A percentile compares a stretch with the other conserved stretches of the same genome.
These are phyloP conservation scores for Lepidocolaptes lacrymiger DNA, from an alignment of 2,797 vertebrate species.

Conservation along the genomic window DNA sequence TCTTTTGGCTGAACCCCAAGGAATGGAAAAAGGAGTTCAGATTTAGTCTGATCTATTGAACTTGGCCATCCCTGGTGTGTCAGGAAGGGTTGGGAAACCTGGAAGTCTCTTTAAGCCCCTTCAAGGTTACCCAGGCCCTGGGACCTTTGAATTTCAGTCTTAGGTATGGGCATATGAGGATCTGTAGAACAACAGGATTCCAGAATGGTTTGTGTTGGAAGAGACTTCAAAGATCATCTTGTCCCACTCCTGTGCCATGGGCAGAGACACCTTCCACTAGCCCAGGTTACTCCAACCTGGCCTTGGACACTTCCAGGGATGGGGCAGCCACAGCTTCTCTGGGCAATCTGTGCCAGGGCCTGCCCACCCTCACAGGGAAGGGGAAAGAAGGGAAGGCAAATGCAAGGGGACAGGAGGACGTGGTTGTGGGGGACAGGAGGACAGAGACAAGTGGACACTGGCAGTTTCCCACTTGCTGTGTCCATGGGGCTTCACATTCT, in stretches of 20 bases:
- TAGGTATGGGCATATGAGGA: background rate
- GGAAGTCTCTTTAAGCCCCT: background rate
- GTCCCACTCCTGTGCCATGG: background rate
- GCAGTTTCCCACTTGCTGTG: background rate
- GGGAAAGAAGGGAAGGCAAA: background rate
- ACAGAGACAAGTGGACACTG: background rate
- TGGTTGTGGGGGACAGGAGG: background rate
- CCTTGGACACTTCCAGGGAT: background rate
- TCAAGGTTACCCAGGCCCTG: background rate
- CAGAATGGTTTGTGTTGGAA: background rate
- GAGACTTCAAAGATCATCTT: too few species aligned
- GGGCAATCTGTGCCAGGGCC: background rate
- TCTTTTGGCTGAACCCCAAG: background rate
- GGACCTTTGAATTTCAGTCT: background rate
- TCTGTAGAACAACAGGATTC: too few species aligned
- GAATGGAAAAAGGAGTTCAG: background rate
- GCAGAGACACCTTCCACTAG: accelerated
- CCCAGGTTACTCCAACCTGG: background rate
- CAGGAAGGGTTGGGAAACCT: background rate
- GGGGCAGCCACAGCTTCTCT: background rate
- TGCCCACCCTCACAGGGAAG: accelerated
- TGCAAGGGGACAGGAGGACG: background rate
- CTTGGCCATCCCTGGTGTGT: accelerated
- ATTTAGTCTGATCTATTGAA: background rate
- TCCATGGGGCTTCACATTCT: background rate